Percentiles rank a stretch among this genome's conserved stretches.
These are phyloP conservation scores for Catalaphyllia jardinei DNA, from an alignment of 64 coral and sea anemone species.

Conservation along the genomic window DNA sequence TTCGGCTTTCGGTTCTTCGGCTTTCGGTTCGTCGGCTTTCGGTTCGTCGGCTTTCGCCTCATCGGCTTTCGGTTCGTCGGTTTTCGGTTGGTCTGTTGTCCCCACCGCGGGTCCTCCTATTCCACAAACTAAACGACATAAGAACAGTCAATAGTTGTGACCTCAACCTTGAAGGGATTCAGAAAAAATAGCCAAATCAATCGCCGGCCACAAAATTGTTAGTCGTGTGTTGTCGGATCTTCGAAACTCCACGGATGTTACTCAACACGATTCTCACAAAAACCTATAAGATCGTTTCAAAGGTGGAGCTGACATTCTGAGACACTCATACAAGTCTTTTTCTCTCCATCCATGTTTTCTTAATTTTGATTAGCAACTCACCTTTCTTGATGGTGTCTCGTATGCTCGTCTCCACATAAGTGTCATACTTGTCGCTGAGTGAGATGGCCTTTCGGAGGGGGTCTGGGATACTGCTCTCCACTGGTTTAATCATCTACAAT, in stretches of 20 bases:
- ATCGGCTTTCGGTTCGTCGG: background rate
- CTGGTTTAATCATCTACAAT: constrained; percentile 45
- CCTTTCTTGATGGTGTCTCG: constrained; percentile 64
- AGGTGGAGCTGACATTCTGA: no score
- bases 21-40: background rate
- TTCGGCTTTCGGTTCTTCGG: constrained; percentile 1
- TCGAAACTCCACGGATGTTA: no score
- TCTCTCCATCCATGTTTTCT: no score
- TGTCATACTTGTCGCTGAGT: constrained; percentile 79
- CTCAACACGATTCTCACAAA: no score
- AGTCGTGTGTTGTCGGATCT: no score
- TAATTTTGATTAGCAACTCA: constrained; percentile 20
- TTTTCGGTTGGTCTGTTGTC: background rate
- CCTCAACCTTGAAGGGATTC: no score
- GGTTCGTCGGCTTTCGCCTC: background rate
- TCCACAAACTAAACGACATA: constrained; percentile 13
- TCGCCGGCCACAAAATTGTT: no score
- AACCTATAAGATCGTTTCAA: no score
- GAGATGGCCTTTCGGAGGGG: constrained; percentile 69
- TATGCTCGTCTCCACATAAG: constrained; percentile 64
- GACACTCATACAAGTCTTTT: no score
- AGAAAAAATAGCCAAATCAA: no score
- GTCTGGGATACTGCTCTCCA: constrained; percentile 63
- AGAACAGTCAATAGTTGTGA: background rate
- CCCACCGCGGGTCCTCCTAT: background rate